Evolutionary conservation across 2,797 vertebrate genomes (phyloP).

Genomic region (Microctenopoma stevenorrisi): DNA sequence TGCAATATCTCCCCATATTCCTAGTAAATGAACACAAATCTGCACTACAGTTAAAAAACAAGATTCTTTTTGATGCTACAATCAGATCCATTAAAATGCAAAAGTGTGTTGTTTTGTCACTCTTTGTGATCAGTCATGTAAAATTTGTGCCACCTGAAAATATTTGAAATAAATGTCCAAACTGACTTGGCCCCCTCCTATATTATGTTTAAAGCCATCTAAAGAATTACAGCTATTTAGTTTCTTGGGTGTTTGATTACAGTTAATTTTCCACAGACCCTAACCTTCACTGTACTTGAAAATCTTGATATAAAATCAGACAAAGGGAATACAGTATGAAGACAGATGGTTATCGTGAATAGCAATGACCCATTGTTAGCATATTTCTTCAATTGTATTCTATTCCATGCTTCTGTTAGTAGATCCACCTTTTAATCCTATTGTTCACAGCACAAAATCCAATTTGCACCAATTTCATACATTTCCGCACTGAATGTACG

Average conservation of each 20-base stretch:
- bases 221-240: not conserved
- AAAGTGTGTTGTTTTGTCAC: too few relatives aligned
- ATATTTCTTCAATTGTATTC: slow-evolving; percentile 37
- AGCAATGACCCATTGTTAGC: slow-evolving; percentile 22
- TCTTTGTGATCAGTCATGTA: too few relatives aligned
- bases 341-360: slow-evolving; percentile 25
- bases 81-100: too few relatives aligned
- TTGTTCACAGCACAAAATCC: slow-evolving; percentile 43
- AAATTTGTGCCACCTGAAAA: too few relatives aligned
- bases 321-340: slow-evolving; percentile 6
- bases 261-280: not conserved
- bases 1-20: too few relatives aligned
- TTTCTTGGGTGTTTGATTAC: not conserved
- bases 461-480: slow-evolving; percentile 58
- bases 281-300: not conserved
- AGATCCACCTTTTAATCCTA: slow-evolving; percentile 30
- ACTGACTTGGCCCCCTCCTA: too few relatives aligned
- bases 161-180: too few relatives aligned
- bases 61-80: too few relatives aligned
- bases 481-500: slow-evolving; percentile 35
- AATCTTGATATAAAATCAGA: slow-evolving; percentile 5
- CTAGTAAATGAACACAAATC: too few relatives aligned
- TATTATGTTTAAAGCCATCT: not conserved
- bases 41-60: too few relatives aligned
- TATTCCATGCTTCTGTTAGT: slow-evolving; percentile 33